Conservation (phyloP, 2,113 vertebrate species). For the rabbit (Oryctolagus cuniculus) region mOryCun1.1 NC_091438.1:26797001-26797500, state of each 20-base stretch:
- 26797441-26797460: slow-evolving; percentile 29
- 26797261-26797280: neutral
- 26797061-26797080: too few species aligned
- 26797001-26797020: neutral
- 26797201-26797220: neutral
- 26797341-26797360: neutral
- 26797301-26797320: neutral
- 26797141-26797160: neutral
- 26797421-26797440: neutral
- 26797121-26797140: neutral
- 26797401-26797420: neutral
- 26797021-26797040: neutral
- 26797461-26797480: neutral
- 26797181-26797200: neutral
- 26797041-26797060: neutral
- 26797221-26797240: neutral
- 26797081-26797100: neutral
- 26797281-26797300: neutral
- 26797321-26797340: neutral
- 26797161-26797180: neutral
- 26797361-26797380: neutral
- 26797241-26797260: neutral
- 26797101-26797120: neutral
- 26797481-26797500: neutral
- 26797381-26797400: neutral